These are phyloP conservation scores for Archips xylosteana DNA, from an alignment of 2,888 invertebrate species.

Conservation along the genomic window DNA sequence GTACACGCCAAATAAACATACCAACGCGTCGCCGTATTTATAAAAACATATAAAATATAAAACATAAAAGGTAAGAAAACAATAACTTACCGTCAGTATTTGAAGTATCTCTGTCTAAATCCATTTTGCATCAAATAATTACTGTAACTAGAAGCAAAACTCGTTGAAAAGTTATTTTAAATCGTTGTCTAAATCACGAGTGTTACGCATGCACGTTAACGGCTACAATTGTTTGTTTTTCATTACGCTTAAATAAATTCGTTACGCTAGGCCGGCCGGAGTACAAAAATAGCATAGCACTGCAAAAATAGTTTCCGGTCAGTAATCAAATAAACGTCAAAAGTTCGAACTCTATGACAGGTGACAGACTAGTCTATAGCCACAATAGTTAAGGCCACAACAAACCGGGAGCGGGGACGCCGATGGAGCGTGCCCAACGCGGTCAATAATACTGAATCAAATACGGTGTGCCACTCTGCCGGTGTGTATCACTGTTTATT, in stretches of 20 bases:
- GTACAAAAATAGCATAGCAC: constrained; percentile 66
- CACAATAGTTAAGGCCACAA: no score
- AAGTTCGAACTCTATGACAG: constrained; percentile 18
- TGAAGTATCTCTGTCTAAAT: constrained; percentile 66
- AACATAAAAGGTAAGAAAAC: constrained; percentile 27
- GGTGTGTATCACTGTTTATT: no score
- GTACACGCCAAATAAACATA: constrained; percentile 59
- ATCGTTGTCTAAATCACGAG: constrained; percentile 45
- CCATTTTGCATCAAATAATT: constrained; percentile 57
- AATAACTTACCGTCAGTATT: constrained; percentile 68
- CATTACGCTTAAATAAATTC: constrained; percentile 65
- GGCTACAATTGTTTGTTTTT: constrained; percentile 68
- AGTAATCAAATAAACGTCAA: constrained; percentile 40
- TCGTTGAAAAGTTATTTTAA: constrained; percentile 36
- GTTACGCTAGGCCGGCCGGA: constrained; percentile 60
- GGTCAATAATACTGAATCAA: no score
- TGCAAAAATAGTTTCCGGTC: constrained; percentile 52
- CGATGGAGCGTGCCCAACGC: no score
- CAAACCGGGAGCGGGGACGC: no score
- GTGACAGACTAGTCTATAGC: constrained; percentile 14
- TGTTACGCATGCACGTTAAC: constrained; percentile 52
- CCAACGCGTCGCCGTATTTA: constrained; percentile 70
- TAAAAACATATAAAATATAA: constrained; percentile 50
- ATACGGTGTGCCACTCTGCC: no score
- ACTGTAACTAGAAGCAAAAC: constrained; percentile 38